These are phyloP conservation scores for Zenarchopterus dispar DNA, from an alignment of 2,797 vertebrate species.

Conservation along the genomic window DNA sequence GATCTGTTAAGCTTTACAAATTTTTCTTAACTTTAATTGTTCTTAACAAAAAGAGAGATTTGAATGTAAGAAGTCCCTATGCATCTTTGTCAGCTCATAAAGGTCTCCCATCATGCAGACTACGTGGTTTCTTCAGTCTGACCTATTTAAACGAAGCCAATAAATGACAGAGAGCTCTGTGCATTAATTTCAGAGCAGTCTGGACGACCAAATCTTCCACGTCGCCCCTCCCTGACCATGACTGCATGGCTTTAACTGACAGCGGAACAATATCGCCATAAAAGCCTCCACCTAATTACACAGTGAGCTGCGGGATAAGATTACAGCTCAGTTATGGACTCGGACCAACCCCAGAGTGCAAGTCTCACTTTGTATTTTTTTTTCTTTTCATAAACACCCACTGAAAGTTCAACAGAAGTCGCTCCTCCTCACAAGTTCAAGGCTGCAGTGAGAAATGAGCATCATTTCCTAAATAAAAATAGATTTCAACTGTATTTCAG, in stretches of 20 bases:
- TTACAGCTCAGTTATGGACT: conserved; percentile 38
- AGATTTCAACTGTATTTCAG: conserved; percentile 19
- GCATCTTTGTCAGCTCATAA: background rate
- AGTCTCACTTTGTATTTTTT: conserved; percentile 1
- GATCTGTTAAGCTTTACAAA: too few species aligned
- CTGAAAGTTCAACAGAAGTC: conserved; percentile 19
- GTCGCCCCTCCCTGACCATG: conserved; percentile 37
- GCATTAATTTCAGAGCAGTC: conserved; percentile 21
- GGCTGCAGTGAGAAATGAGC: conserved; percentile 24
- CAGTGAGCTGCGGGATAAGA: conserved; percentile 29
- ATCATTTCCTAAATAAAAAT: background rate
- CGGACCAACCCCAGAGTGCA: conserved; percentile 12
- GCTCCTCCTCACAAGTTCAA: conserved; percentile 3
- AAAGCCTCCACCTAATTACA: conserved; percentile 59
- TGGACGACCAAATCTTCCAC: conserved; percentile 1
- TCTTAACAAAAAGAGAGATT: background rate
- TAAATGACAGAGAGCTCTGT: conserved; percentile 22
- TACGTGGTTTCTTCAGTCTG: conserved; percentile 19
- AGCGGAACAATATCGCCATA: conserved; percentile 57
- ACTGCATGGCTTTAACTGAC: conserved; percentile 27
- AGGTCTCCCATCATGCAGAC: background rate
- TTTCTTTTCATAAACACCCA: too few species aligned
- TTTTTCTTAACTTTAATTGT: too few species aligned
- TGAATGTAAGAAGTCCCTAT: background rate
- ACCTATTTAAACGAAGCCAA: conserved; percentile 8